Percentiles rank a stretch among this genome's conserved stretches.
Evolutionary conservation across 2,888 invertebrate genomes (phyloP).

Genomic region (Caenorhabditis sp.): DNA sequence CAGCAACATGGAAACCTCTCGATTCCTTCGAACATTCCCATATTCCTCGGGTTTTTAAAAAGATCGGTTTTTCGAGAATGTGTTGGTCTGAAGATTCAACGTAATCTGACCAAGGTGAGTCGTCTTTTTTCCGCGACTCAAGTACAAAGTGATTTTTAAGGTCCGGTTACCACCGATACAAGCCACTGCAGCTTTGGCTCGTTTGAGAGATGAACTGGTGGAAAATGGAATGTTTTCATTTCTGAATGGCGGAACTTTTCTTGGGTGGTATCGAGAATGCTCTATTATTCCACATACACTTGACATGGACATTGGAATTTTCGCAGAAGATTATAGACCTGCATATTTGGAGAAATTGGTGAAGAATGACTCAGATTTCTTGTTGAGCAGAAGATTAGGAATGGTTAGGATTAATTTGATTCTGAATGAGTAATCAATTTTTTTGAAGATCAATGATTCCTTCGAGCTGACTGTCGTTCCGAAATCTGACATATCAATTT

Average conservation of each 20-base stretch:
- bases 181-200: neutral
- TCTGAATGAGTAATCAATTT: neutral
- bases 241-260: constrained; percentile 51
- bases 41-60: constrained; percentile 3
- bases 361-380: neutral
- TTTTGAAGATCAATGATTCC: neutral
- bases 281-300: constrained; percentile 54
- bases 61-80: constrained; percentile 1
- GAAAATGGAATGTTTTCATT: constrained; percentile 50
- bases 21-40: neutral
- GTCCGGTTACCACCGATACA: neutral
- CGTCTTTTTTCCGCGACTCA: neutral
- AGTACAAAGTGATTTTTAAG: neutral
- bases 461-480: neutral
- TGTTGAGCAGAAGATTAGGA: neutral
- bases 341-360: constrained; percentile 2
- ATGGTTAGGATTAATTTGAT: neutral
- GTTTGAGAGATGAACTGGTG: constrained; percentile 37
- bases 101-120: neutral
- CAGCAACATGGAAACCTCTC: neutral
- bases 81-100: neutral
- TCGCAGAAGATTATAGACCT: constrained; percentile 47
- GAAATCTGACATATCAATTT: neutral
- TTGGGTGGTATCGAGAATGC: constrained; percentile 67
- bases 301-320: constrained; percentile 58